These are phyloP conservation scores for Lipotes vexillifer DNA, from an alignment of 2,113 vertebrate genomes.

Conservation along the genomic window DNA sequence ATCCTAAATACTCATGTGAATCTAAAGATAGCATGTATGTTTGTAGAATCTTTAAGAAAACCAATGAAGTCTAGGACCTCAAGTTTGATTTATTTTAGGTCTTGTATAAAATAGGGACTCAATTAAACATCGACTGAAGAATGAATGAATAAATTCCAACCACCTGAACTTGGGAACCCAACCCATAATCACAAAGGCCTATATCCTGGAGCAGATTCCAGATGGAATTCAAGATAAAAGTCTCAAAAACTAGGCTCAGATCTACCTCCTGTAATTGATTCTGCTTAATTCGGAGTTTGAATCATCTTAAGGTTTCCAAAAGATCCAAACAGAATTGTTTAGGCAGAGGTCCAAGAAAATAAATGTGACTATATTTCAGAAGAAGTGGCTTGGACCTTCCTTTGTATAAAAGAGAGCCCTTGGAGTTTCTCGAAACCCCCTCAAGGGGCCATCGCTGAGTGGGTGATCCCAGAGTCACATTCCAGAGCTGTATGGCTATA, in stretches of 20 bases:
- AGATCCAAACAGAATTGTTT: not conserved
- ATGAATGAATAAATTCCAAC: not conserved
- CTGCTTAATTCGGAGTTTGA: not conserved
- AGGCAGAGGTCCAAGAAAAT: not conserved
- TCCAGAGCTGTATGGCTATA: not conserved
- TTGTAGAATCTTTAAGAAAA: constrained; percentile 19
- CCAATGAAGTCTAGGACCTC: not conserved
- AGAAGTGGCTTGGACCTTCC: not conserved
- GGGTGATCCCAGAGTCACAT: not conserved
- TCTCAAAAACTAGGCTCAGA: not conserved
- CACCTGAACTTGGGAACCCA: not conserved
- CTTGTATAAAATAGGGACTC: not conserved
- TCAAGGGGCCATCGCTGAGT: not conserved
- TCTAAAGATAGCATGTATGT: not conserved
- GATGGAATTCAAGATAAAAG: constrained; percentile 9
- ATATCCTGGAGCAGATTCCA: not conserved
- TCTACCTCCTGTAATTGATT: not conserved
- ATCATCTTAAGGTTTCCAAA: not conserved
- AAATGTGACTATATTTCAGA: not conserved
- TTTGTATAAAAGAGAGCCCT: not conserved
- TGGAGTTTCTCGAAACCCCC: not conserved
- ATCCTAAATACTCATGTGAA: not conserved
- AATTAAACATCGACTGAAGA: not conserved
- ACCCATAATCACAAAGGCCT: not conserved
- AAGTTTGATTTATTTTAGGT: not conserved